These are phyloP conservation scores for Zaprionus vittiger DNA, from an alignment of 1,140 invertebrate genomes.

Conservation along the genomic window DNA sequence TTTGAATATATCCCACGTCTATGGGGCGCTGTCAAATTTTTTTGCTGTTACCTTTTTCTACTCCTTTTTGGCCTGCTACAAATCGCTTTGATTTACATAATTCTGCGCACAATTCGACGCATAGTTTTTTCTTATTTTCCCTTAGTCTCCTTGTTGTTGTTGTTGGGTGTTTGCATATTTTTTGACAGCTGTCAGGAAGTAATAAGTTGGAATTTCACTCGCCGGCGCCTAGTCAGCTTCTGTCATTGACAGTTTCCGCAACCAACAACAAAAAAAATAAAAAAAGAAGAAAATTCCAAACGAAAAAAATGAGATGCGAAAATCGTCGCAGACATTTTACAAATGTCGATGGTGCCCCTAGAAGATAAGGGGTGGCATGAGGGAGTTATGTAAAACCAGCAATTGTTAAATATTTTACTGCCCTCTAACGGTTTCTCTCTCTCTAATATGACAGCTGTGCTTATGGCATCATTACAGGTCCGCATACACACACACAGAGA, in stretches of 20 bases:
- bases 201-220: slow-evolving; percentile 76
- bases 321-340: slow-evolving; percentile 66
- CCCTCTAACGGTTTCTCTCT: slow-evolving; percentile 15
- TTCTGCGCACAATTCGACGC: slow-evolving; percentile 79
- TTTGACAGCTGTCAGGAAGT: slow-evolving; percentile 84
- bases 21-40: slow-evolving; percentile 66
- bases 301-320: slow-evolving; percentile 31
- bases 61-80: slow-evolving; percentile 64
- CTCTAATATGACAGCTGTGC: slow-evolving; percentile 65
- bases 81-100: slow-evolving; percentile 83
- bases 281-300: slow-evolving; percentile 14
- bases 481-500: not conserved
- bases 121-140: slow-evolving; percentile 62
- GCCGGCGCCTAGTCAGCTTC: slow-evolving; percentile 61
- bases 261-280: slow-evolving; percentile 16
- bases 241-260: slow-evolving; percentile 74
- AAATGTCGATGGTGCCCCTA: slow-evolving; percentile 40
- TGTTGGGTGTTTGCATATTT: slow-evolving; percentile 77
- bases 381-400: slow-evolving; percentile 32
- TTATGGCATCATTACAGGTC: slow-evolving; percentile 66
- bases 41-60: slow-evolving; percentile 53
- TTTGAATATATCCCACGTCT: slow-evolving; percentile 69
- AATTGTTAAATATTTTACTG: slow-evolving; percentile 47
- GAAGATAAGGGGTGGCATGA: too few species aligned
- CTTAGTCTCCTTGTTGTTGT: slow-evolving; percentile 27